Conservation (phyloP, 2,888 invertebrate genomes). For the Drosophila diplacantha region DNA sequence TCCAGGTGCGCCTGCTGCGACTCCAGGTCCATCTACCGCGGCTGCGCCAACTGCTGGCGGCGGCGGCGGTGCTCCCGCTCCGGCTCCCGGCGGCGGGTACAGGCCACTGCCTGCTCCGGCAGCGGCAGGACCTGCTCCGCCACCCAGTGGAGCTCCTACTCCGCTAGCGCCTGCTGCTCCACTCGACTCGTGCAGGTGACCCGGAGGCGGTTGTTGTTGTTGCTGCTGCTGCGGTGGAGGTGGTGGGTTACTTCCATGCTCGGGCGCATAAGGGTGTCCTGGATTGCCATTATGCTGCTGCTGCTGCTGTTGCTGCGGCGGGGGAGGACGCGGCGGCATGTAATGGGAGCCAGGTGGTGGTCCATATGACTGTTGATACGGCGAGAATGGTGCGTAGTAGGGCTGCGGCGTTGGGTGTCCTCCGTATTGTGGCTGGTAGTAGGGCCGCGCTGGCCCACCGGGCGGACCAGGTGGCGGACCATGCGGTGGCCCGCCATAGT, state of each 20-base stretch:
- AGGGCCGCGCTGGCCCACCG: conserved; percentile 75
- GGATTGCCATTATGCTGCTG: conserved; percentile 65
- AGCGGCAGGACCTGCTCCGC: conserved; percentile 13
- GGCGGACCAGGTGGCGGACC: conserved; percentile 46
- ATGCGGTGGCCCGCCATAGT: conserved; percentile 73
- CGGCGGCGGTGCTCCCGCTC: conserved; percentile 39
- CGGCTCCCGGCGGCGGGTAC: conserved; percentile 15
- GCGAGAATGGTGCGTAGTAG: conserved; percentile 76
- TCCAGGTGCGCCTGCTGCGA: conserved; percentile 23
- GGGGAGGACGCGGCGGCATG: conserved; percentile 74
- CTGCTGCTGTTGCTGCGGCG: conserved; percentile 67
- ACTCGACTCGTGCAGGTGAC: conserved; percentile 61
- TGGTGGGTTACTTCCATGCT: conserved; percentile 44
- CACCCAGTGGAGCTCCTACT: conserved; percentile 28
- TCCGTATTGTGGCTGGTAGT: conserved; percentile 77
- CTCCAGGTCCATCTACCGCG: conserved; percentile 43
- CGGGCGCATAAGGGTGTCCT: conserved; percentile 48
- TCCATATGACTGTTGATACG: conserved; percentile 77
- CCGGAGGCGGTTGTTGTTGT: conserved; percentile 48
- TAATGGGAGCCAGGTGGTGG: conserved; percentile 75
- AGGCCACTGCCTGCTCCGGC: conserved; percentile 7
- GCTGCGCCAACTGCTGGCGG: conserved; percentile 14
- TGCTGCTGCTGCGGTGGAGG: conserved; percentile 57
- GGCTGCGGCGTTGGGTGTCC: conserved; percentile 76
- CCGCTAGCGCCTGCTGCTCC: conserved; percentile 35